A percentile compares a stretch with the other conserved stretches of the same genome.
phyloP scores from a whole-genome alignment of 2,888 invertebrate species.

The Agrilus biguttatus region DNA sequence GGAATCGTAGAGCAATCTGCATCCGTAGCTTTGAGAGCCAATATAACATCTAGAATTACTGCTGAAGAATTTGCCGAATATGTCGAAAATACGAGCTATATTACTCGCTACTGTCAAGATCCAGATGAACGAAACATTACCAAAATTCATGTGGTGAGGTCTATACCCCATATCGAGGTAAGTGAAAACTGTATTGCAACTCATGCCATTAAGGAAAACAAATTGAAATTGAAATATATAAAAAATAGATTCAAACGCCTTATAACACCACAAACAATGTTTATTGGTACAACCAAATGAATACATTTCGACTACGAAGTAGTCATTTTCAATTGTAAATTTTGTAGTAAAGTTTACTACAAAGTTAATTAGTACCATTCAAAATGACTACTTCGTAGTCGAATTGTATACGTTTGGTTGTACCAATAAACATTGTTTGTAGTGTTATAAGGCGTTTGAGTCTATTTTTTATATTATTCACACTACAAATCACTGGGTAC shows the following conservation, averaged over 20 bases:
- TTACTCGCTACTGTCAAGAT: slow-evolving; percentile 31
- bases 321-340: background rate
- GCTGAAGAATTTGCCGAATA: slow-evolving; percentile 33
- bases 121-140: slow-evolving; percentile 17
- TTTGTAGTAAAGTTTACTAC: background rate
- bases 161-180: slow-evolving; percentile 32
- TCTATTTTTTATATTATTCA: too few species aligned
- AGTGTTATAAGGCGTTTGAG: too few species aligned
- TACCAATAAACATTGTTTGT: too few species aligned
- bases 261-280: too few species aligned
- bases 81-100: slow-evolving; percentile 34
- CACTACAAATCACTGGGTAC: too few species aligned
- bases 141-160: slow-evolving; percentile 26
- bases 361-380: too few species aligned
- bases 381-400: too few species aligned
- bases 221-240: background rate
- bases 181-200: slow-evolving; percentile 2
- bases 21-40: slow-evolving; percentile 38
- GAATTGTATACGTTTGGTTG: too few species aligned
- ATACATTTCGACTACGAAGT: too few species aligned
- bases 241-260: too few species aligned
- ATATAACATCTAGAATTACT: slow-evolving; percentile 29
- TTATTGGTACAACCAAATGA: too few species aligned
- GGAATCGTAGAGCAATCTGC: slow-evolving; percentile 42
- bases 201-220: background rate